A percentile compares a stretch with the other conserved stretches of the same genome.
Conservation (phyloP, 2,797 vertebrate species). For the Ptychobarbus kaznakovi region DNA sequence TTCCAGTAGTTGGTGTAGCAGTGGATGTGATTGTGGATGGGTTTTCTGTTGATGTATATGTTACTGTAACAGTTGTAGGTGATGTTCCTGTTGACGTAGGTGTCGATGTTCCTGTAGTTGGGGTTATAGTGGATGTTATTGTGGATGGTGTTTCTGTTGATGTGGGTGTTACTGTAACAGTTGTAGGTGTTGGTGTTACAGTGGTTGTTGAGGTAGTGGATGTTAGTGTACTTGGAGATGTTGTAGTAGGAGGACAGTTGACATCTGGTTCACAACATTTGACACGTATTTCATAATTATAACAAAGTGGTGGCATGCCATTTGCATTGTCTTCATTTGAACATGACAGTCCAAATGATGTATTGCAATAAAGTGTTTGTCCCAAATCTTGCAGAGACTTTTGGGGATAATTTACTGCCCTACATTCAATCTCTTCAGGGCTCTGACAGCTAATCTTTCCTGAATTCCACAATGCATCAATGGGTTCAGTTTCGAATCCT, state of each 20-base stretch:
- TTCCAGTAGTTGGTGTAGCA: background rate
- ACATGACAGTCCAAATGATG: constrained; percentile 75
- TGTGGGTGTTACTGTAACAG: too few species aligned
- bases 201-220: background rate
- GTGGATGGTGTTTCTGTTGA: too few species aligned
- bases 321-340: constrained; percentile 65
- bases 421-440: constrained; percentile 77
- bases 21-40: background rate
- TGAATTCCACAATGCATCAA: constrained; percentile 70
- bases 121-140: too few species aligned
- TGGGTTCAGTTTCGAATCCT: constrained; percentile 80
- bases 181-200: background rate
- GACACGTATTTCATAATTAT: constrained; percentile 81
- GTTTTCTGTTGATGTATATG: background rate
- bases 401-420: constrained; percentile 64
- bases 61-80: too few species aligned
- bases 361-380: constrained; percentile 76
- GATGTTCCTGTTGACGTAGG: too few species aligned
- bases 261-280: constrained; percentile 71
- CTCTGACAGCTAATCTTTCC: constrained; percentile 69
- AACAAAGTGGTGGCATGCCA: constrained; percentile 65
- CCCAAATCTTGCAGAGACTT: constrained; percentile 61
- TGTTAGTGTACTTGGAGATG: background rate
- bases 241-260: background rate
- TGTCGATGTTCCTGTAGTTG: too few species aligned